Conservation (phyloP, 2,113 vertebrate species). For the Oreochromis spilurus region DNA sequence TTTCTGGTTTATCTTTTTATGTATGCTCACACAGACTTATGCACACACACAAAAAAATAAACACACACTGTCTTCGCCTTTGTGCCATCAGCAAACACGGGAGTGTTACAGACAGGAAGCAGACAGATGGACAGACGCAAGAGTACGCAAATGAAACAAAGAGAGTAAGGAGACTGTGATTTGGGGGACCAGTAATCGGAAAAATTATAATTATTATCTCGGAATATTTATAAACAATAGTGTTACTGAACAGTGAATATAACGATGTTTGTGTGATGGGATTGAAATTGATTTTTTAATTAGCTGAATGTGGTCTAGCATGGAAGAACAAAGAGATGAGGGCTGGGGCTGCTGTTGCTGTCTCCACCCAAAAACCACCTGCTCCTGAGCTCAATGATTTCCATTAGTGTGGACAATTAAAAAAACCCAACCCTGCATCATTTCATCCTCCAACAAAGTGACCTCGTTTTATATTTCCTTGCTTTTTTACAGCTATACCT, state of each 20-base stretch:
- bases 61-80: not conserved
- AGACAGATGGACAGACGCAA: conserved; percentile 24
- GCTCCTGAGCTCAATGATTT: not conserved
- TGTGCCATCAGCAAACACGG: conserved; percentile 1
- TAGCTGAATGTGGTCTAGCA: not conserved
- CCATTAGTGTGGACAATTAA: not conserved
- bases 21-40: not conserved
- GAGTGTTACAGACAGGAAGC: not conserved
- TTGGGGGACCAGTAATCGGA: not conserved
- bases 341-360: conserved; percentile 14
- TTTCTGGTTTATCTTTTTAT: not conserved
- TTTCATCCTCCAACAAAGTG: not conserved
- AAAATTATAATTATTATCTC: not conserved
- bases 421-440: not conserved
- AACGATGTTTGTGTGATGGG: not conserved
- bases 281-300: not conserved
- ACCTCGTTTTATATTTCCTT: not conserved
- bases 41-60: not conserved
- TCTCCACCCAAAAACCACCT: conserved; percentile 40
- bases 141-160: conserved; percentile 29
- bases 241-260: not conserved
- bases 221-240: not conserved
- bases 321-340: conserved; percentile 45
- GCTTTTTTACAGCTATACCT: not conserved
- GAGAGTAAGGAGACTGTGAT: not conserved